Base-by-base conservation (phyloP, 2,888 invertebrate species). In the Trissolcus brochymenae region DNA sequence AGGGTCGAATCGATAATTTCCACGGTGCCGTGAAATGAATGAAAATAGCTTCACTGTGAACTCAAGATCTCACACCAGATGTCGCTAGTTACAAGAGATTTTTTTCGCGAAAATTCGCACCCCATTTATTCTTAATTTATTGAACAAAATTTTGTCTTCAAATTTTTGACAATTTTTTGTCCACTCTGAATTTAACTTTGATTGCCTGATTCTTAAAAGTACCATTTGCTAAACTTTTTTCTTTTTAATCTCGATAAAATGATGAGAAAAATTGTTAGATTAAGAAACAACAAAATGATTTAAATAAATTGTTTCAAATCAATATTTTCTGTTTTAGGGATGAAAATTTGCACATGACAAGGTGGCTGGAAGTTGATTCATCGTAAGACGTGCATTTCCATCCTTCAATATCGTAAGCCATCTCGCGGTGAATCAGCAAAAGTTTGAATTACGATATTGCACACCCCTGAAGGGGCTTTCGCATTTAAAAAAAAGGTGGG, bases 401-500 rank as follows among this genome's bases (percentile, higher is more conserved):
- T 67, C 76, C 59, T 67, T 76, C 54, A 79, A 80, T 79, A 79
- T 70, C 73, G 50, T 50, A 67, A 82, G 86, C 83, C 87, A 88
- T 87, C 87, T 85, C 76, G 78, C 81, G 84, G 82, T 61, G 77
- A 81, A 82, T 73, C 70, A 51, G 55, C 43, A 79, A 86, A 76
- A 87, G 82, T 76, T 67, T 66, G 49, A 57, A 64, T 67, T 64
- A 55, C 79, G 82, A 82, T 83, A 85, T 85, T 85, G 84, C 84
- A 66, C 85, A 85, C 82, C 87, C 86, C 84, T 86, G 79, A 75
- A 77, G 60, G 75, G 72, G 78, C 82, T 81, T 82, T 73, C 79
- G 81, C 83, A 70, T 80, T 75, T 80, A 79, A 65, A 71, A 56
- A n/a, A 78, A 83, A 80, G 86, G 86, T 84, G 85, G 86, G 84